These are phyloP conservation scores for Latheticus oryzae DNA, from an alignment of 2,888 invertebrate genomes.

Conservation along the genomic window DNA sequence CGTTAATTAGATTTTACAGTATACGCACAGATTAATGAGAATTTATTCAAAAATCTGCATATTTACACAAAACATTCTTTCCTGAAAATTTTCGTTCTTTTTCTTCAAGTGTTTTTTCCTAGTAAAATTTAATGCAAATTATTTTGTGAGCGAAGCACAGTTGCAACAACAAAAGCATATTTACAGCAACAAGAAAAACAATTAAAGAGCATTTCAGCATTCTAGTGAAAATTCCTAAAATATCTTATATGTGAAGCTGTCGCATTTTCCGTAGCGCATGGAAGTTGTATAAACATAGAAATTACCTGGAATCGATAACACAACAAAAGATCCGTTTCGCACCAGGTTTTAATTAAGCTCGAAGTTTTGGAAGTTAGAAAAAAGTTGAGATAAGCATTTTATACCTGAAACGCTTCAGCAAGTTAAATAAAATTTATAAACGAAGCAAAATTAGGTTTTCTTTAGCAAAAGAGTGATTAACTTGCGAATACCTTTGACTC, in stretches of 20 bases:
- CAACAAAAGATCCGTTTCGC: neutral
- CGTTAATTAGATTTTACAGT: constrained; percentile 26
- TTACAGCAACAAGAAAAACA: constrained; percentile 12
- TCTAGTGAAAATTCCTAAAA: constrained; percentile 14
- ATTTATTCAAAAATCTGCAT: constrained; percentile 20
- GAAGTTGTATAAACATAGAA: constrained; percentile 1
- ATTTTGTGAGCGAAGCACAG: constrained; percentile 9
- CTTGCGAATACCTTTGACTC: constrained; percentile 11
- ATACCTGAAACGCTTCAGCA: constrained; percentile 6
- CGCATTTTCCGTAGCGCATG: constrained; percentile 5
- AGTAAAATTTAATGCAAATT: constrained; percentile 17
- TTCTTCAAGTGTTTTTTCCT: neutral
- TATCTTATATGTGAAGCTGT: constrained; percentile 5
- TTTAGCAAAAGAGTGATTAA: constrained; percentile 14
- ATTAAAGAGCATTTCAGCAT: constrained; percentile 23
- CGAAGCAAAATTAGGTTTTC: constrained; percentile 9
- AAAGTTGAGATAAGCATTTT: constrained; percentile 17
- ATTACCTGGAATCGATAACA: constrained; percentile 11
- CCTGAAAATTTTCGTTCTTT: constrained; percentile 19
- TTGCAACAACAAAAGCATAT: constrained; percentile 12
- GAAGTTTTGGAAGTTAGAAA: constrained; percentile 8
- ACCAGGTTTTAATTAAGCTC: constrained; percentile 24
- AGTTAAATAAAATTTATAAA: constrained; percentile 13
- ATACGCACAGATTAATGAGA: constrained; percentile 15
- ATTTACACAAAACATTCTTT: constrained; percentile 5